Evolutionary conservation across 2,888 invertebrate genomes (phyloP).

Genomic region (Phymatocera aterrima): DNA sequence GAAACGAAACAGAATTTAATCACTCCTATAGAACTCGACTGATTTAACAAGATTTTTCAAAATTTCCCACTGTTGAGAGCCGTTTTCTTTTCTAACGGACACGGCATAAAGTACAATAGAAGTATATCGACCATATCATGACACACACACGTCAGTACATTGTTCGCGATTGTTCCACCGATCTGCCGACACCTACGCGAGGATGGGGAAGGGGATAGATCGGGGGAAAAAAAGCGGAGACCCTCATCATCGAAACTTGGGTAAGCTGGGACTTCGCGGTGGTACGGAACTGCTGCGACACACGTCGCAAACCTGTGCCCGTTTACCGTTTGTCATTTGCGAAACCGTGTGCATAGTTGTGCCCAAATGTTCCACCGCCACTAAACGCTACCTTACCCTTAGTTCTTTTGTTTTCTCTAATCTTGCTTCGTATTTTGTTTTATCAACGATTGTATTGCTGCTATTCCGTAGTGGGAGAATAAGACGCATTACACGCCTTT

Average conservation of each 20-base stretch:
- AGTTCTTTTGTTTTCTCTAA: neutral
- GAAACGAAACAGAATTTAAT: too few species aligned
- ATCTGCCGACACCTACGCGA: neutral
- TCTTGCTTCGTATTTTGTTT: neutral
- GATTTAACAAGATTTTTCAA: too few species aligned
- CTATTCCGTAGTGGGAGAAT: neutral
- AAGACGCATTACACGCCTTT: neutral
- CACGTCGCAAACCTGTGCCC: conserved; percentile 23
- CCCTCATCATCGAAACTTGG: conserved; percentile 22
- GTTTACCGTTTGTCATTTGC: conserved; percentile 3
- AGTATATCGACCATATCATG: neutral
- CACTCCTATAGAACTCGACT: too few species aligned
- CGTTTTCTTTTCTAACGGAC: neutral
- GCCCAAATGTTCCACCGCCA: neutral
- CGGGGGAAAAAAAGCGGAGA: conserved; percentile 15
- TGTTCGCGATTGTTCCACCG: conserved; percentile 1
- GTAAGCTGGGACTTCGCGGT: conserved; percentile 17
- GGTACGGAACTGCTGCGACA: conserved; percentile 14
- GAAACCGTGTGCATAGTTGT: neutral
- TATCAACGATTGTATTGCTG: too few species aligned
- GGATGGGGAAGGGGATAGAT: neutral
- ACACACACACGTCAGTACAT: neutral
- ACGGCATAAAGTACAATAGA: neutral
- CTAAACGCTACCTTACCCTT: neutral
- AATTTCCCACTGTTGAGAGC: neutral